A percentile compares a stretch with the other conserved stretches of the same genome.
Conservation (phyloP, 92 coral and sea anemone genomes). For the Parazoanthus swiftii region DNA sequence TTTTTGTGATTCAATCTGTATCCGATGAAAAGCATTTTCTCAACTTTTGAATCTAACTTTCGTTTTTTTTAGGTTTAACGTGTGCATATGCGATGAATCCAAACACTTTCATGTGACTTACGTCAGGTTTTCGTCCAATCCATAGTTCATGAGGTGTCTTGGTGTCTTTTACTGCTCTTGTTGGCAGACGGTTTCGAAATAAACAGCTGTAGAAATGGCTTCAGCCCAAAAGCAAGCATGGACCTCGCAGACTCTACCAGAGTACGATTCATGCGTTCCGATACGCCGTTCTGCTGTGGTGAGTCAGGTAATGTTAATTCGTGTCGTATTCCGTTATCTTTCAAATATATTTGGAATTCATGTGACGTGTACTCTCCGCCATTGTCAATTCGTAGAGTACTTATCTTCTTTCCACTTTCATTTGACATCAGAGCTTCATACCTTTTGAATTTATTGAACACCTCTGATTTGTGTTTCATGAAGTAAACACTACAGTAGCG, state of each 20-base stretch:
- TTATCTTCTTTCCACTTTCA: constrained; percentile 32
- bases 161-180: constrained; percentile 31
- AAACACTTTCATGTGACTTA: constrained; percentile 46
- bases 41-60: too few species aligned
- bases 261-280: constrained; percentile 60
- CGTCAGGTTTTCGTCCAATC: constrained; percentile 58
- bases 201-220: constrained; percentile 56
- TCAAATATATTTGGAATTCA: constrained; percentile 32
- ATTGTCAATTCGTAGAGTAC: constrained; percentile 33
- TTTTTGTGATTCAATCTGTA: constrained; percentile 18
- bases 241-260: constrained; percentile 60
- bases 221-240: constrained; percentile 59
- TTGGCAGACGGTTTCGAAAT: constrained; percentile 60
- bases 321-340: constrained; percentile 52
- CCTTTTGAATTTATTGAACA: constrained; percentile 47
- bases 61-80: too few species aligned
- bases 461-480: constrained; percentile 51
- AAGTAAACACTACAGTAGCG: constrained; percentile 52
- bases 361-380: constrained; percentile 39
- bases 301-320: constrained; percentile 51
- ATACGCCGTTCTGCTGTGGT: constrained; percentile 56
- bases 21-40: too few species aligned
- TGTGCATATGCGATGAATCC: background rate
- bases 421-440: constrained; percentile 43
- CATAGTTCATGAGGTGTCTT: constrained; percentile 48